Evolutionary conservation across 2,888 invertebrate species (phyloP).

Genomic region (Andrena marginata): DNA sequence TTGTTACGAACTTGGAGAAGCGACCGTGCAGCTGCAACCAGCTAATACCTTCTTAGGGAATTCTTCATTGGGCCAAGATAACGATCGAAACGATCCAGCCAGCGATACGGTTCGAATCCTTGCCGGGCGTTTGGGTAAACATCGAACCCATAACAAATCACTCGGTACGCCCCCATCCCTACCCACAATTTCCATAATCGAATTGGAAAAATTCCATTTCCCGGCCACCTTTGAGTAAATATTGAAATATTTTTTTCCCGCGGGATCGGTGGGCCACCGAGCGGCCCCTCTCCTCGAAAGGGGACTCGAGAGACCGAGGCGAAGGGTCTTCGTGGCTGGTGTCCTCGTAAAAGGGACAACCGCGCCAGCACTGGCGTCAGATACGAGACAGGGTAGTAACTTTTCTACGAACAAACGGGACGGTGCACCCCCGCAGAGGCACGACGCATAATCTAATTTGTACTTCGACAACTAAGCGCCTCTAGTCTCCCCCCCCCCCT

Average conservation of each 20-base stretch:
- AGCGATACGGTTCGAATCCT: background rate
- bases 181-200: slow-evolving; percentile 24
- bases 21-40: background rate
- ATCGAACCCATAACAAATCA: slow-evolving; percentile 23
- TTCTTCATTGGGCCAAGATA: background rate
- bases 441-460: slow-evolving; percentile 83
- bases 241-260: slow-evolving; percentile 79
- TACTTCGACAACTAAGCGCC: slow-evolving; percentile 78
- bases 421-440: slow-evolving; percentile 79
- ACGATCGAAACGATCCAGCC: background rate
- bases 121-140: slow-evolving; percentile 16
- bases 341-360: slow-evolving; percentile 57
- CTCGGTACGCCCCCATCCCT: background rate
- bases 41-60: slow-evolving; percentile 20
- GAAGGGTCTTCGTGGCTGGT: slow-evolving; percentile 61
- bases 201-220: slow-evolving; percentile 59
- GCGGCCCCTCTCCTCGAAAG: slow-evolving; percentile 38
- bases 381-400: slow-evolving; percentile 75
- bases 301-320: slow-evolving; percentile 36
- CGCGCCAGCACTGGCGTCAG: slow-evolving; percentile 57
- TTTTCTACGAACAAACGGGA: slow-evolving; percentile 78
- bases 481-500: slow-evolving; percentile 23
- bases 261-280: slow-evolving; percentile 67
- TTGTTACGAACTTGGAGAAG: slow-evolving; percentile 51
- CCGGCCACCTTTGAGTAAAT: slow-evolving; percentile 77